Conservation (phyloP, 2,888 invertebrate species). For the Drosophila kanekoi region DNA sequence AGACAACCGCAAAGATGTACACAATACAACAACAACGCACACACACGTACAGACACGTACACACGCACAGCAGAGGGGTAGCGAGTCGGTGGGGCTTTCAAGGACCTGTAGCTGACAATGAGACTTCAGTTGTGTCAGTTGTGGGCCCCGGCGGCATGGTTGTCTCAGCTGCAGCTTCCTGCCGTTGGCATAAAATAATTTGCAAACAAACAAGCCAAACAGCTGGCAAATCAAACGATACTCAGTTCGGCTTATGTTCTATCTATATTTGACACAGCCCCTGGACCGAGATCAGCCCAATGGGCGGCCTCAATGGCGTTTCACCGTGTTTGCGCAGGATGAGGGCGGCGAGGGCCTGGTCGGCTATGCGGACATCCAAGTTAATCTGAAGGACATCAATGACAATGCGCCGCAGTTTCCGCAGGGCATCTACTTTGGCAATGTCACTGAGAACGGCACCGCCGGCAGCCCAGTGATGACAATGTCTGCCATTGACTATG, state of each 20-base stretch:
- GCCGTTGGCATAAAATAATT: slow-evolving; percentile 68
- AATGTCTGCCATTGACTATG: slow-evolving; percentile 98
- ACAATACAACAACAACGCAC: slow-evolving; percentile 16
- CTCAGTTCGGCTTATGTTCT: slow-evolving; percentile 20
- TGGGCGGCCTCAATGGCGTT: slow-evolving; percentile 97
- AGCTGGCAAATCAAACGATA: slow-evolving; percentile 61
- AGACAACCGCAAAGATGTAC: slow-evolving; percentile 27
- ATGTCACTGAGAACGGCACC: slow-evolving; percentile 98
- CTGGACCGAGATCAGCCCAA: slow-evolving; percentile 98
- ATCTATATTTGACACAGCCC: slow-evolving; percentile 87
- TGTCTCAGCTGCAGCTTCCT: slow-evolving; percentile 52
- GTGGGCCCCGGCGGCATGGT: slow-evolving; percentile 1
- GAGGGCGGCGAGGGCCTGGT: slow-evolving; percentile 97
- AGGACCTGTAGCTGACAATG: slow-evolving; percentile 56
- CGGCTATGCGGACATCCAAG: slow-evolving; percentile 98
- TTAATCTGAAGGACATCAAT: slow-evolving; percentile 98
- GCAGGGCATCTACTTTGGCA: slow-evolving; percentile 96
- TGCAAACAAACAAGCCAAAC: slow-evolving; percentile 69
- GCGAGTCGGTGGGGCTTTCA: slow-evolving; percentile 1
- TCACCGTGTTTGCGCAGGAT: slow-evolving; percentile 97
- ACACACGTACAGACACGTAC: background rate
- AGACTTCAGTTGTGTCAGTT: slow-evolving; percentile 39
- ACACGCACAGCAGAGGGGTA: slow-evolving; percentile 6
- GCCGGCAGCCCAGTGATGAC: slow-evolving; percentile 99
- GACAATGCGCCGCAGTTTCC: slow-evolving; percentile 98